phyloP scores from a whole-genome alignment of 2,888 invertebrate species.

The Phengaris alcon region DNA sequence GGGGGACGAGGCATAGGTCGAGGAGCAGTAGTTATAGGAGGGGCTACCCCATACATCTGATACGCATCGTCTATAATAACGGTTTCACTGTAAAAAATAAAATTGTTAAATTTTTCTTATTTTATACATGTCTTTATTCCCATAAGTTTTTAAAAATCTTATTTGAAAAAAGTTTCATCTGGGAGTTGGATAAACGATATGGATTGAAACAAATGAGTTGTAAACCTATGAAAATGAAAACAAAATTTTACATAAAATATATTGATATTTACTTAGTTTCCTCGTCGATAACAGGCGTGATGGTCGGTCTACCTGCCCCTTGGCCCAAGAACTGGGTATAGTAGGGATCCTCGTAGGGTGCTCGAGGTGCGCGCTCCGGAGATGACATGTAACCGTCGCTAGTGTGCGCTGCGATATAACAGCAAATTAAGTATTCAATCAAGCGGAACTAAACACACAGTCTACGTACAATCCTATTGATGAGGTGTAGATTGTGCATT shows the following conservation, averaged over 20 bases:
- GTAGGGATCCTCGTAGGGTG: slow-evolving; percentile 91
- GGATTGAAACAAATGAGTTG: background rate
- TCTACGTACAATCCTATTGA: slow-evolving; percentile 6
- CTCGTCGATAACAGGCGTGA: slow-evolving; percentile 95
- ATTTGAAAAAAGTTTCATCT: background rate
- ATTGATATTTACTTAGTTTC: slow-evolving; percentile 83
- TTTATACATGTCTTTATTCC: background rate
- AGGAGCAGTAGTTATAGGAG: slow-evolving; percentile 56
- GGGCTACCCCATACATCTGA: slow-evolving; percentile 62
- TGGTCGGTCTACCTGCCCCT: slow-evolving; percentile 82
- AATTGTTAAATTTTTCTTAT: background rate
- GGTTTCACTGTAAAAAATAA: slow-evolving; percentile 51
- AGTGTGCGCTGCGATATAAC: slow-evolving; percentile 50
- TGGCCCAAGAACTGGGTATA: slow-evolving; percentile 87
- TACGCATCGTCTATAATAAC: slow-evolving; percentile 66
- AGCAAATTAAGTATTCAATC: background rate
- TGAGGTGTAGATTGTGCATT: slow-evolving; percentile 19
- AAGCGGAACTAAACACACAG: slow-evolving; percentile 12
- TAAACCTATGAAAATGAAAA: background rate
- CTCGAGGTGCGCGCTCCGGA: slow-evolving; percentile 86
- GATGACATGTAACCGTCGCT: slow-evolving; percentile 90
- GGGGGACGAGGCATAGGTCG: slow-evolving; percentile 67
- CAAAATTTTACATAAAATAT: background rate
- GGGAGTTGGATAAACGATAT: background rate
- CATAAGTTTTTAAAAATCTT: background rate